These are phyloP conservation scores for Noctilio leporinus DNA, from an alignment of 2,113 vertebrate species.

Conservation along the genomic window DNA sequence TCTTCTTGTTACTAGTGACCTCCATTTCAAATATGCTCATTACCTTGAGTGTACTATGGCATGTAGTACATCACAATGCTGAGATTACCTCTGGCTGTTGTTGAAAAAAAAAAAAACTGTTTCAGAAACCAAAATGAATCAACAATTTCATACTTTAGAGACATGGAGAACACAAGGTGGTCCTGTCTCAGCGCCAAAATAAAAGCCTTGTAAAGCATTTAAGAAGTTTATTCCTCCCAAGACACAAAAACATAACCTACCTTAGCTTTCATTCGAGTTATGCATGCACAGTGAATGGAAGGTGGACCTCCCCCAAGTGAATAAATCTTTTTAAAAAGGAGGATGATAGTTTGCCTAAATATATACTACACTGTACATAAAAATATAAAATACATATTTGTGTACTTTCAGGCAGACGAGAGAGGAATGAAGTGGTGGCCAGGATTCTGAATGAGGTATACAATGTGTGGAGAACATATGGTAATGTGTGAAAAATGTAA, in stretches of 20 bases:
- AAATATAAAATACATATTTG: constrained; percentile 17
- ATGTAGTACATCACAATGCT: not conserved
- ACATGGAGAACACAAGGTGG: constrained; percentile 48
- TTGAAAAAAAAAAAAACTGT: not conserved
- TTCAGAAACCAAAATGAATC: constrained; percentile 41
- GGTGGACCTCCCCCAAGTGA: not conserved
- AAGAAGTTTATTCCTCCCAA: constrained; percentile 62
- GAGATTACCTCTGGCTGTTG: constrained; percentile 17
- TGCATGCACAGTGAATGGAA: not conserved
- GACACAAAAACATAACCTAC: constrained; percentile 36
- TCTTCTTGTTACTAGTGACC: constrained; percentile 4
- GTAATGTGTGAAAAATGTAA: constrained; percentile 66
- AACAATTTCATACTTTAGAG: constrained; percentile 25
- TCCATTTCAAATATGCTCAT: constrained; percentile 39
- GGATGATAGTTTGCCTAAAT: constrained; percentile 16
- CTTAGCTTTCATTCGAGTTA: constrained; percentile 53
- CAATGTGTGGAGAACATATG: constrained; percentile 64
- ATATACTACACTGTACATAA: constrained; percentile 41
- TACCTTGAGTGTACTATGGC: not conserved
- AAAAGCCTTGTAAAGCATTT: constrained; percentile 62
- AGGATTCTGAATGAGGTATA: constrained; percentile 50
- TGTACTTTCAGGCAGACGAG: constrained; percentile 67
- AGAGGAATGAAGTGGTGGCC: constrained; percentile 64
- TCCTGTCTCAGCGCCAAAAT: constrained; percentile 56
- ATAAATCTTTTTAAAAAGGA: constrained; percentile 28